These are phyloP conservation scores for Drosophila mettleri DNA, from an alignment of 2,888 invertebrate genomes.

Conservation along the genomic window DNA sequence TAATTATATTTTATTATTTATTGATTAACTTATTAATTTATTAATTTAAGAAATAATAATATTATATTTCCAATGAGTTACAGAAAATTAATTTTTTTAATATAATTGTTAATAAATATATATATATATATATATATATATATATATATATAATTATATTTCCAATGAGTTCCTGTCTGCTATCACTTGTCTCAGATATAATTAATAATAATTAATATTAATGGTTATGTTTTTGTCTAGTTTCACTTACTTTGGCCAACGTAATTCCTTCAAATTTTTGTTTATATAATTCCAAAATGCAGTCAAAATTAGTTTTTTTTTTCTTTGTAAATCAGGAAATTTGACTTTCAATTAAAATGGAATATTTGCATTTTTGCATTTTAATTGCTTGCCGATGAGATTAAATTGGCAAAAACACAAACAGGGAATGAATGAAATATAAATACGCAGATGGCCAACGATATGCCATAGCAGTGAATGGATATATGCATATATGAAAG, in stretches of 20 bases:
- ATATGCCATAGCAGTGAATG: conserved; percentile 47
- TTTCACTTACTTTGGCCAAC: background rate
- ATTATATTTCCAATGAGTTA: too few relatives aligned
- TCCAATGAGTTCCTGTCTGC: too few relatives aligned
- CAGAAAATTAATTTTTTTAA: too few relatives aligned
- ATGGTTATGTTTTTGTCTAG: too few relatives aligned
- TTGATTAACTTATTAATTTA: too few relatives aligned
- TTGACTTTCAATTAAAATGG: conserved; percentile 52
- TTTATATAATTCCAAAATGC: background rate
- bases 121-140: too few relatives aligned
- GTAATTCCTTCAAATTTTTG: background rate
- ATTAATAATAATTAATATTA: too few relatives aligned
- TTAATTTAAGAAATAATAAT: too few relatives aligned
- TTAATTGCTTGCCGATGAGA: conserved; percentile 71
- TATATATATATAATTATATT: too few relatives aligned
- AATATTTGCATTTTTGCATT: conserved; percentile 65
- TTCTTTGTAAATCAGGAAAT: conserved; percentile 1
- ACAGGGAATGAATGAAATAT: conserved; percentile 55
- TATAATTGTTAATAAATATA: too few relatives aligned
- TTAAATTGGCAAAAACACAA: conserved; percentile 56
- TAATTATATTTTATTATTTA: too few relatives aligned
- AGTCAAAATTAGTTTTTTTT: conserved; percentile 1
- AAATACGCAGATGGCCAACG: conserved; percentile 57
- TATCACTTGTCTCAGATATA: too few relatives aligned
- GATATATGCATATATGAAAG: conserved; percentile 19